Evolutionary conservation across 2,888 invertebrate genomes (phyloP), one percentile per base, ranked within the genome.

Genomic region (Yponomeuta plumbellus): DNA sequence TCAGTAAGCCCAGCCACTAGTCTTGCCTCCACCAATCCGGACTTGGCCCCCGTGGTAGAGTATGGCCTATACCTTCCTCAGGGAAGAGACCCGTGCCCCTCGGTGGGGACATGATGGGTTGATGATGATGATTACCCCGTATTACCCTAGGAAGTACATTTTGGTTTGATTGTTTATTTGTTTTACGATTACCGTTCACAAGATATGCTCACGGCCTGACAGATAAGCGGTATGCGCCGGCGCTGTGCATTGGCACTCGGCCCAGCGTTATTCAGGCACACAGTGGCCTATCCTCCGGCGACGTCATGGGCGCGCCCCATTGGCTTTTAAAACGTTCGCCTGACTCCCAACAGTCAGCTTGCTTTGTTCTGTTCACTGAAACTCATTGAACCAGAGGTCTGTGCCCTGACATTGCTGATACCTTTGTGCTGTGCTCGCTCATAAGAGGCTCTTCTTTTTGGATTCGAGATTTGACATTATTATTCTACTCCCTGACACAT

Each of bases 231-330:
- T 17, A 52, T 52, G 44, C 44, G 44, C 44, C 44, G 63, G 63
- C 63, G 63, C 63, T 63, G 22, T 44, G 63, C 22, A 26, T 63
- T 63, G 63, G 63, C 63, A 63, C 44, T 13, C 20, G n/a, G 44
- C 63, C 63, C 40, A 22, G 59, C 59, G 21, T 59, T 59, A 59
- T 59, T 59, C 59, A 59, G 59, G 21, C 5, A 11, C 44, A 52
- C 44, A 17, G 44, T 52, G 44, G 44, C 44, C 44, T 52, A 52
- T 52, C 44, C 44, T 52, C 44, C 44, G 17, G 44, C 17, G 44
- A 52, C 44, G 44, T 52, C 44, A 52, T 17, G 17, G 44, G 17
- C 44, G 44, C 44, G 17, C 17, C 44, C 17, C 44, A 52, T 17
- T 52, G 44, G 44, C 44, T 52, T 52, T 52, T 4, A 52, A 52